Evolutionary conservation across 1,140 invertebrate genomes (phyloP).

Genomic region (Habropoda laboriosa): DNA sequence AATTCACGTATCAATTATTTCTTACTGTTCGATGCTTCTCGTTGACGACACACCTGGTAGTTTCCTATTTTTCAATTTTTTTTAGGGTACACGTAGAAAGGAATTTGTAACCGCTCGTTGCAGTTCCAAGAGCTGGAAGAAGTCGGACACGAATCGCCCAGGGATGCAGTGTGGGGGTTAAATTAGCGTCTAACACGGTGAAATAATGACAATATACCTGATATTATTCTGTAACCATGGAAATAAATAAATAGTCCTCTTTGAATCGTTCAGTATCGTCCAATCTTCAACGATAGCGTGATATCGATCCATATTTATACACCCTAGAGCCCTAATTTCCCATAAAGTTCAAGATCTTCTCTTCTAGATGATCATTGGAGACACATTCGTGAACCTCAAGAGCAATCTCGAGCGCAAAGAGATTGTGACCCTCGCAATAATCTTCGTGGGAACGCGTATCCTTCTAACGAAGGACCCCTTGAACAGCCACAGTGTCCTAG

Average conservation of each 20-base stretch:
- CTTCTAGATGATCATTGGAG: conserved; percentile 7
- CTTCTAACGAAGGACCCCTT: neutral
- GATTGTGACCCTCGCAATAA: neutral
- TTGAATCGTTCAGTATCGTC: no score
- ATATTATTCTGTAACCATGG: neutral
- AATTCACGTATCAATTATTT: no score
- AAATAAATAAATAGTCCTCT: neutral
- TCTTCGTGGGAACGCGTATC: neutral
- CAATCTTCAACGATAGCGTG: neutral
- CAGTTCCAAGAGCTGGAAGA: neutral
- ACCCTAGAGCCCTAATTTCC: no score
- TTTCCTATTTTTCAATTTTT: neutral
- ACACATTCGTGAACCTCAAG: neutral
- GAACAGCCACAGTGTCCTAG: neutral
- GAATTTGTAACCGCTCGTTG: conserved; percentile 1
- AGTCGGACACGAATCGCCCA: conserved; percentile 1
- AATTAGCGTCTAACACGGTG: neutral
- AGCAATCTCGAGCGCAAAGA: neutral
- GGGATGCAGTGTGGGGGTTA: conserved; percentile 14
- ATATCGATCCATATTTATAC: no score
- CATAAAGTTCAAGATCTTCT: neutral
- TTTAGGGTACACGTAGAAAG: conserved; percentile 20
- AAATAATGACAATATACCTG: neutral
- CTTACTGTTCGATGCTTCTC: no score
- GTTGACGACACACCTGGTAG: neutral